Evolutionary conservation across 2,113 vertebrate species (phyloP).

Genomic region (Perca schrenkii): DNA sequence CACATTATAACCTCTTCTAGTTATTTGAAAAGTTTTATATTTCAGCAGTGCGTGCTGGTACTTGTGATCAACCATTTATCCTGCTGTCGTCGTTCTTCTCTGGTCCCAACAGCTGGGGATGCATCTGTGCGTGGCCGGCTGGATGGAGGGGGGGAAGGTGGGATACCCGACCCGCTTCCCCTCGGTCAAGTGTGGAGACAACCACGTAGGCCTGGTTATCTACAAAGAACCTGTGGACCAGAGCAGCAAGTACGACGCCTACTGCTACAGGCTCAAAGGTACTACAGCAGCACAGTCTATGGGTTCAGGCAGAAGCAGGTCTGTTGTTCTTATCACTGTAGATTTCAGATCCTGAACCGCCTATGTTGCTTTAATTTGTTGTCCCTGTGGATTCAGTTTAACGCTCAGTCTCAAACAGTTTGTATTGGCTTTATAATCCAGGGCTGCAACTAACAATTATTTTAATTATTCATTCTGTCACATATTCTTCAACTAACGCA

Average conservation of each 20-base stretch:
- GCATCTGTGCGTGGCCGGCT: slow-evolving; percentile 92
- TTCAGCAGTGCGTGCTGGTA: slow-evolving; percentile 10
- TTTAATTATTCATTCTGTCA: background rate
- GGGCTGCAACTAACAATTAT: background rate
- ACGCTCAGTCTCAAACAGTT: background rate
- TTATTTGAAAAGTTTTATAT: background rate
- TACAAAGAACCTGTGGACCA: slow-evolving; percentile 83
- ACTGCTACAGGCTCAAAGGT: slow-evolving; percentile 91
- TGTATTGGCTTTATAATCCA: background rate
- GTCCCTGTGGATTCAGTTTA: background rate
- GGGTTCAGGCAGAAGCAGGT: background rate
- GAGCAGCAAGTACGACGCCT: slow-evolving; percentile 89
- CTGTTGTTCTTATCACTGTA: background rate
- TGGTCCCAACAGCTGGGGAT: slow-evolving; percentile 88
- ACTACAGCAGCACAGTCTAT: background rate
- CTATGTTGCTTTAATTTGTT: background rate
- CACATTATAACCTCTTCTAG: background rate
- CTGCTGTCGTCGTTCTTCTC: background rate
- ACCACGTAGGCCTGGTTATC: slow-evolving; percentile 89
- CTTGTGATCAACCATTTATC: background rate
- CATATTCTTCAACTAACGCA: background rate
- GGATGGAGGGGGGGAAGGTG: slow-evolving; percentile 88
- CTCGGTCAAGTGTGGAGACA: slow-evolving; percentile 87
- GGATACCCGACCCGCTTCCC: slow-evolving; percentile 92
- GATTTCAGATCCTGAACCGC: background rate